Conservation (phyloP, 2,888 invertebrate genomes). For the Dicranocentrus wangi region DNA sequence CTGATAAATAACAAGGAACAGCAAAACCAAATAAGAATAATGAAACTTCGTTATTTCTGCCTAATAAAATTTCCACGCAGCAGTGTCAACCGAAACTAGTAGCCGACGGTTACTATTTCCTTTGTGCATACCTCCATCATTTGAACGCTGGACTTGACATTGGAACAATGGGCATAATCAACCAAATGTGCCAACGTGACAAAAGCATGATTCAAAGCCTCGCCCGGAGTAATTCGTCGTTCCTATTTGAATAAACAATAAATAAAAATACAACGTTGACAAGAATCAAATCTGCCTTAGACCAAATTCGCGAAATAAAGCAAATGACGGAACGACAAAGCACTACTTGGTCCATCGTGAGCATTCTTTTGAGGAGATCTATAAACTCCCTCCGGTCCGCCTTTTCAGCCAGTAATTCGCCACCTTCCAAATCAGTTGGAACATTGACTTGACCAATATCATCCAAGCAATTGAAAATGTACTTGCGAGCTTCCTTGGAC, state of each 20-base stretch:
- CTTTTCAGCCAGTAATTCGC: conserved; percentile 96
- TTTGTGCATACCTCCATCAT: conserved; percentile 92
- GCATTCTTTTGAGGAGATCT: conserved; percentile 97
- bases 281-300: conserved; percentile 43
- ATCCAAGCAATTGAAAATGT: conserved; percentile 99
- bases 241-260: conserved; percentile 79
- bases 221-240: conserved; percentile 94
- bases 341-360: conserved; percentile 95
- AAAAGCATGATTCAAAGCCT: conserved; percentile 95
- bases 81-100: too few relatives aligned
- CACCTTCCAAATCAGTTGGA: conserved; percentile 97
- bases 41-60: not conserved
- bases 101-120: too few relatives aligned
- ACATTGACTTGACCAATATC: conserved; percentile 98
- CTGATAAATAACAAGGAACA: too few relatives aligned
- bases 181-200: conserved; percentile 93
- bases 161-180: conserved; percentile 97
- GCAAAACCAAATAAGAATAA: not conserved
- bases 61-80: not conserved
- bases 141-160: conserved; percentile 96
- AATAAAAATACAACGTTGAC: conserved; percentile 47
- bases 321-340: conserved; percentile 65
- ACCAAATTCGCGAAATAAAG: not conserved
- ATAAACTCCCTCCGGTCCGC: conserved; percentile 98
- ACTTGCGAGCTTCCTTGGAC: conserved; percentile 99